A percentile compares a stretch with the other conserved stretches of the same genome.
Evolutionary conservation across 2,888 invertebrate genomes (phyloP).

Genomic region (Trichacis sp.): DNA sequence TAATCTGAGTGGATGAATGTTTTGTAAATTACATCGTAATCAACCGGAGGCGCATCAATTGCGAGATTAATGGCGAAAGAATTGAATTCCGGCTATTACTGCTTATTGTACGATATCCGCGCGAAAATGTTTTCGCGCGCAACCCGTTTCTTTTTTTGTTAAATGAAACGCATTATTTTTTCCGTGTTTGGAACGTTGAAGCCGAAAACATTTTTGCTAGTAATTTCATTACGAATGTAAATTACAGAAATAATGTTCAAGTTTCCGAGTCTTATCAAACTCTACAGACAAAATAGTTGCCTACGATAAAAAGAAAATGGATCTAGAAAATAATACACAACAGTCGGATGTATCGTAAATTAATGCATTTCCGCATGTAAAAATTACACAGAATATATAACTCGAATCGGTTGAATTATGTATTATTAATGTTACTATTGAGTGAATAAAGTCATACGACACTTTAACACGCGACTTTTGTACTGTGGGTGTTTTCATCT

Average conservation of each 20-base stretch:
- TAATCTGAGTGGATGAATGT: constrained; percentile 66
- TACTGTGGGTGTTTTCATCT: constrained; percentile 47
- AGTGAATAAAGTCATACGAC: constrained; percentile 67
- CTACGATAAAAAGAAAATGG: constrained; percentile 61
- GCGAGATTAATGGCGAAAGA: not conserved
- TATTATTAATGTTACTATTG: constrained; percentile 69
- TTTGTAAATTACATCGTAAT: constrained; percentile 56
- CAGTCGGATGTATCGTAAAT: constrained; percentile 65
- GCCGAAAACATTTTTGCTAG: too few species aligned
- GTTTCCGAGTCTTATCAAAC: constrained; percentile 66
- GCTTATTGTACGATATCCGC: too few species aligned
- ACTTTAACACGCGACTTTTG: constrained; percentile 60
- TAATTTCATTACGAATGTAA: constrained; percentile 58
- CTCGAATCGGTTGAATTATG: constrained; percentile 67
- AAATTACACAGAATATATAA: constrained; percentile 62
- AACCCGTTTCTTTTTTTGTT: too few species aligned
- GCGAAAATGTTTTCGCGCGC: too few species aligned
- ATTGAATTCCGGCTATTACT: not conserved
- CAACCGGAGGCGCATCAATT: not conserved
- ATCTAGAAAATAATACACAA: constrained; percentile 49
- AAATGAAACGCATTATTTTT: too few species aligned
- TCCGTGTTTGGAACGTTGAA: too few species aligned
- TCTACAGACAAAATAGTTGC: constrained; percentile 63
- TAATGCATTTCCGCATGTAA: constrained; percentile 66
- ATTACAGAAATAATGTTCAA: constrained; percentile 60